Base-by-base conservation (phyloP, 2,797 vertebrate species). In the Oceanodroma leucorhoa region DNA sequence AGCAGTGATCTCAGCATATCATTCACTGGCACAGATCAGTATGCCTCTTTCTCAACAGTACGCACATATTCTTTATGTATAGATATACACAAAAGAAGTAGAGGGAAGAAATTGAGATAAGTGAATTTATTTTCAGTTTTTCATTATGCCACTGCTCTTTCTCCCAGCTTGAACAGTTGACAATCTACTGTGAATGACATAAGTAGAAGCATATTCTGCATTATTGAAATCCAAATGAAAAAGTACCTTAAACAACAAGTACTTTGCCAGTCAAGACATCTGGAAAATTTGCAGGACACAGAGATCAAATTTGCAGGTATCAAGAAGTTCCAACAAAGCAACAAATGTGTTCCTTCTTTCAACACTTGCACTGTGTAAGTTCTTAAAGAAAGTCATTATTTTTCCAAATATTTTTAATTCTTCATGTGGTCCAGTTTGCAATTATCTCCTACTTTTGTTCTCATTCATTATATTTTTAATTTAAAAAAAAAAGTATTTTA, bases 101-200 rank as follows among this genome's bases (percentile, higher is more conserved):
- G 17, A 55, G 8, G 36, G 21, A 62, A 87, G 55, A 91, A 72
- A 40, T 0, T 15, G 3, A 62, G 24, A 76, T 55, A 84, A 89
- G 22, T 64, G 27, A 79, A 72, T 72, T 92, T 78, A 50, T 95
- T 91, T 89, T 60, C 43, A 62, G 21, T 8, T 90, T 94, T 94
- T 77, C 38, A 40, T 89, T 91, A 53, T 40, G 14, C 11, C 19
- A 45, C 13, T 41, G 2, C 3, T 73, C 40, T 73, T 70, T 85
- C 53, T 70, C 30, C 23, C 53, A 80, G 14, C 36, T 75, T 82
- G 64, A 89, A 24, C 12, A n/a, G 5, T 3, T 89, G 71, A 55
- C 11, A 72, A 61, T 36, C 15, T 40, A 61, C 34, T 71, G 7
- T 36, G 22, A 93, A 41, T 78, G 41, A 43, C 55, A 84, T 46